phyloP scores from a whole-genome alignment of 2,888 invertebrate species.

The Orthonevra nobilis region DNA sequence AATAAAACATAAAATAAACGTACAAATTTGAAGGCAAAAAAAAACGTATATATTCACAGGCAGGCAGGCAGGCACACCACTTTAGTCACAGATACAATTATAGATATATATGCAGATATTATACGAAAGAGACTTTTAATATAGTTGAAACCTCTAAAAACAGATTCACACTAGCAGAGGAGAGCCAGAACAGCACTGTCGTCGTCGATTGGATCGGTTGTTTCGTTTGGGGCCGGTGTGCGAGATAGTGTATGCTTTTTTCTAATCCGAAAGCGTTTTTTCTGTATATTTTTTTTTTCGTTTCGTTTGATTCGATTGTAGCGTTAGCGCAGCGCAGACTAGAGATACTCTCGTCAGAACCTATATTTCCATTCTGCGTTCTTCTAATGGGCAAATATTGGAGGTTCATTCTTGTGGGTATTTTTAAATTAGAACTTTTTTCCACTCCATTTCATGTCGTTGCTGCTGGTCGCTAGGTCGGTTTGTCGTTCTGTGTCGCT shows the following conservation, averaged over 20 bases:
- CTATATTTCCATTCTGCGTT: conserved; percentile 58
- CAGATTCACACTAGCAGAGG: conserved; percentile 48
- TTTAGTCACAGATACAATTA: conserved; percentile 49
- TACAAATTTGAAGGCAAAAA: conserved; percentile 52
- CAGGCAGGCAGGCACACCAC: too few species aligned
- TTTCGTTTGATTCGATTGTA: conserved; percentile 12
- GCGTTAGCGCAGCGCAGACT: conserved; percentile 20
- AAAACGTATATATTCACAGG: conserved; percentile 35
- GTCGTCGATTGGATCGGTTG: conserved; percentile 14
- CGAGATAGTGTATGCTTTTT: conserved; percentile 35
- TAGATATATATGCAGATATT: too few species aligned
- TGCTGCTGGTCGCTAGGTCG: conserved; percentile 12
- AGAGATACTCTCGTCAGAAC: conserved; percentile 43
- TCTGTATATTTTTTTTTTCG: conserved; percentile 12
- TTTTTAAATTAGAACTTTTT: conserved; percentile 70
- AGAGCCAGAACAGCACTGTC: conserved; percentile 7
- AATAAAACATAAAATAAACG: conserved; percentile 45
- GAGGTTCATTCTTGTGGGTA: conserved; percentile 67
- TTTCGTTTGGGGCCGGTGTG: conserved; percentile 24
- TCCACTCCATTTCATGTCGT: conserved; percentile 38
- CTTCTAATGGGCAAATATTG: conserved; percentile 50
- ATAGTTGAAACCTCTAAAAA: conserved; percentile 46
- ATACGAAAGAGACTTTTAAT: neutral
- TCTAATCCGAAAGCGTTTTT: conserved; percentile 61
- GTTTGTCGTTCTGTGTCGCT: too few species aligned